These are phyloP conservation scores for Noctuana brunneofusca DNA, from an alignment of 2,888 invertebrate genomes.

Conservation along the genomic window DNA sequence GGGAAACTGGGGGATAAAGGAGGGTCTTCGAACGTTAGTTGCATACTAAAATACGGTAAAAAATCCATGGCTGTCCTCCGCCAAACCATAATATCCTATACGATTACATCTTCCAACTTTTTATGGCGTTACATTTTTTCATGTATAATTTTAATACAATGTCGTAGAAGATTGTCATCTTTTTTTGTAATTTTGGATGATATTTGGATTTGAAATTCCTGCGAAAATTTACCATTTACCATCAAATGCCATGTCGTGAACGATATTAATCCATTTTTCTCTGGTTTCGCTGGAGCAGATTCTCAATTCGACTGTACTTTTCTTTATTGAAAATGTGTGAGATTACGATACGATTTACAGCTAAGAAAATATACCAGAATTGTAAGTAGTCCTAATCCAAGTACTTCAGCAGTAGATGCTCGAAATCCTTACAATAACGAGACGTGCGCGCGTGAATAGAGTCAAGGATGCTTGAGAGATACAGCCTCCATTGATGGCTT, in stretches of 20 bases:
- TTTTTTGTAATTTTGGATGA: too few relatives aligned
- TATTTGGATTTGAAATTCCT: too few relatives aligned
- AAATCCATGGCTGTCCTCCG: constrained; percentile 54
- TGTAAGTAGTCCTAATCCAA: constrained; percentile 25
- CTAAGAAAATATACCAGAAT: constrained; percentile 17
- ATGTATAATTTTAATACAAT: not conserved
- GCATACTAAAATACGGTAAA: constrained; percentile 67
- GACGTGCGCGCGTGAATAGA: constrained; percentile 54
- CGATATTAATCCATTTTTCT: too few relatives aligned
- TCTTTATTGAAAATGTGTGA: too few relatives aligned
- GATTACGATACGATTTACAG: not conserved
- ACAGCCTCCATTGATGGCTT: constrained; percentile 35
- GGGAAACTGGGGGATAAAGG: constrained; percentile 54
- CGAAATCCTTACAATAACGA: constrained; percentile 39
- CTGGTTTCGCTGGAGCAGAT: too few relatives aligned
- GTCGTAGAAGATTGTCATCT: not conserved
- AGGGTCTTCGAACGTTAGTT: constrained; percentile 56
- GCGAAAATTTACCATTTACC: too few relatives aligned
- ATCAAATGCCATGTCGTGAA: too few relatives aligned
- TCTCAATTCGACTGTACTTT: too few relatives aligned
- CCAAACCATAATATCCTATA: constrained; percentile 11
- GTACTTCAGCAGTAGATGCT: constrained; percentile 25
- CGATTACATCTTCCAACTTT: not conserved
- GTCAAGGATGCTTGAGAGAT: constrained; percentile 48
- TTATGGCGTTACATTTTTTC: not conserved